Evolutionary conservation across 2,888 invertebrate genomes (phyloP), one percentile per base, ranked within the genome.

Genomic region (Phyllotreta striolata): DNA sequence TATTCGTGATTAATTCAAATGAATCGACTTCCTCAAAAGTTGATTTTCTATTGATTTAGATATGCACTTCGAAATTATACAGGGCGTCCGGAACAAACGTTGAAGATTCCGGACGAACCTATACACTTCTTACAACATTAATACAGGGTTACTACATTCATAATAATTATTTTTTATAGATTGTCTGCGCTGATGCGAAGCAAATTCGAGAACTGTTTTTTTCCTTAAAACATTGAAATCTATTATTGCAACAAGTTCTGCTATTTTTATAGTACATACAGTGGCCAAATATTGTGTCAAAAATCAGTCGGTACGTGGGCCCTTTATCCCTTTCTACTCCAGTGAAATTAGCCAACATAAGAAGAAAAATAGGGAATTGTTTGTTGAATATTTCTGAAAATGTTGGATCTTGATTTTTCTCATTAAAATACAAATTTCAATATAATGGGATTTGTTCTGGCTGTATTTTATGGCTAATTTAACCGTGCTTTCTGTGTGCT

Each of bases 91-190:
- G 24, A 24, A 24, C 24, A 24, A 24, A 24, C 24, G 4, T 24
- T 3, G 24, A 4, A 24, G 24, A 24, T 24, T 24, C 4, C 24
- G 24, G 24, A 24, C 24, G 24, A 24, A 1, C 24, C 24, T 24
- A 4, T 24, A 24, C 24, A 24, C 24, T 46, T 49, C 35, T 37
- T 9, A 51, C 34, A 51, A 52, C 52, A 52, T 39, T 52, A 52
- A 51, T 61, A 61, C 61, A 61, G 61, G 61, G 51, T 54, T 58
- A 44, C 46, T 63, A 54, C 9, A 58, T 58, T 14, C 40, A 54
- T 35, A 41, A 37, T 57, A 55, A 46, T 43, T 55, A 41, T 40
- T 51, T 40, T 41, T 10, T 39, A 51, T 37, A 44, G 63, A 63
- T 63, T 63, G 63, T 63, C 63, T 58, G 46, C 58, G 63, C 57